Evolutionary conservation across 2,888 invertebrate species (phyloP).

Genomic region (Parnassius apollo): DNA sequence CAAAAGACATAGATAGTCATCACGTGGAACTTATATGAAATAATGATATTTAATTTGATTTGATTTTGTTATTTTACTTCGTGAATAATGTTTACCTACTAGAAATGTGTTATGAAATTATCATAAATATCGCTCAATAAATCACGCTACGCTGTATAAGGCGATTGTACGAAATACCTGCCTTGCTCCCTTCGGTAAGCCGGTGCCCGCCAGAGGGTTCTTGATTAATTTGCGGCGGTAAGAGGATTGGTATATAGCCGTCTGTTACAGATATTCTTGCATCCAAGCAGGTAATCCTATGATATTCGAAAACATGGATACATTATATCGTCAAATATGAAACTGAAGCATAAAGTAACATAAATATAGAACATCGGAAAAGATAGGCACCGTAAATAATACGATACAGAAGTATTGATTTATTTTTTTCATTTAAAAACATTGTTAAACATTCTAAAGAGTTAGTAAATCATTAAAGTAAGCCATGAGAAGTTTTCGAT

Average conservation of each 20-base stretch:
- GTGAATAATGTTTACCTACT: no score
- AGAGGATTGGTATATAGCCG: slow-evolving; percentile 56
- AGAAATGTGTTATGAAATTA: no score
- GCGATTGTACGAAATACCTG: background rate
- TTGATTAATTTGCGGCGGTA: slow-evolving; percentile 69
- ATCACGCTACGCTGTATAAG: background rate
- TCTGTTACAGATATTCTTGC: slow-evolving; percentile 36
- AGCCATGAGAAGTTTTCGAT: no score
- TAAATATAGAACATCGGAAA: background rate
- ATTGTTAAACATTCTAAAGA: no score
- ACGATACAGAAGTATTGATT: no score
- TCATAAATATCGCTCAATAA: background rate
- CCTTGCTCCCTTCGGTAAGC: slow-evolving; percentile 27
- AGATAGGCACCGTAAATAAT: no score
- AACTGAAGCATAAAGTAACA: background rate
- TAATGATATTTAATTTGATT: no score
- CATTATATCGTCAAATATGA: background rate
- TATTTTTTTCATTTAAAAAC: no score
- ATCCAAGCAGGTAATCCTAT: slow-evolving; percentile 27
- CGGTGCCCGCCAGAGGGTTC: slow-evolving; percentile 42
- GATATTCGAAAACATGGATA: slow-evolving; percentile 28
- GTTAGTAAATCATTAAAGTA: no score
- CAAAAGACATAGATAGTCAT: no score
- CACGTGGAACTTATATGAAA: no score
- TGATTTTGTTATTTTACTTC: no score